Percentiles rank a stretch among this genome's conserved stretches.
These are phyloP conservation scores for Ageneiosus marmoratus DNA, from an alignment of 2,113 vertebrate species.

Conservation along the genomic window DNA sequence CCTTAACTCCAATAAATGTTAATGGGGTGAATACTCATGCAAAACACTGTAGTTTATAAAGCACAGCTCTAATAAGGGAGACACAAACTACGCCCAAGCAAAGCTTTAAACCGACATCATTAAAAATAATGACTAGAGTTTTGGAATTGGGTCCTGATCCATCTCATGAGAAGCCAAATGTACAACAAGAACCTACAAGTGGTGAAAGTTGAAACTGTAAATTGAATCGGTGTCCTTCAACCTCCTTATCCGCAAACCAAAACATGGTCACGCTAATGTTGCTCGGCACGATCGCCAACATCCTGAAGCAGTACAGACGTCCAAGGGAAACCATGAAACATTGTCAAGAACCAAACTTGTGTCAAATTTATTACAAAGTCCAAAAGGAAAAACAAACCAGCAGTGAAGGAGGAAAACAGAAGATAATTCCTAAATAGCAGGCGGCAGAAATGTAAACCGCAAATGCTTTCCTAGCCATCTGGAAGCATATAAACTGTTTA, in stretches of 20 bases:
- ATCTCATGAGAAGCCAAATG: neutral
- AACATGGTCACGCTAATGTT: neutral
- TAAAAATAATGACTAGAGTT: neutral
- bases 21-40: neutral
- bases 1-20: neutral
- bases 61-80: neutral
- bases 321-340: neutral
- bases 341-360: neutral
- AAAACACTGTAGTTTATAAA: neutral
- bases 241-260: neutral
- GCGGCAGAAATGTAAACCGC: constrained; percentile 6
- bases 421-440: constrained; percentile 49
- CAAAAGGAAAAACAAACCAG: neutral
- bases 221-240: neutral
- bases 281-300: neutral
- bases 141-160: neutral
- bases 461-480: constrained; percentile 26
- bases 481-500: constrained; percentile 34
- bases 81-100: neutral
- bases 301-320: neutral
- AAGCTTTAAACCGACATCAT: neutral
- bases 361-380: neutral
- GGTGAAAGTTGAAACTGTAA: neutral
- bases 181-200: neutral
- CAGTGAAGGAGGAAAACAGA: constrained; percentile 43